A percentile compares a stretch with the other conserved stretches of the same genome.
These are phyloP conservation scores for Phthorimaea operculella DNA, from an alignment of 1,140 invertebrate genomes.

Conservation along the genomic window DNA sequence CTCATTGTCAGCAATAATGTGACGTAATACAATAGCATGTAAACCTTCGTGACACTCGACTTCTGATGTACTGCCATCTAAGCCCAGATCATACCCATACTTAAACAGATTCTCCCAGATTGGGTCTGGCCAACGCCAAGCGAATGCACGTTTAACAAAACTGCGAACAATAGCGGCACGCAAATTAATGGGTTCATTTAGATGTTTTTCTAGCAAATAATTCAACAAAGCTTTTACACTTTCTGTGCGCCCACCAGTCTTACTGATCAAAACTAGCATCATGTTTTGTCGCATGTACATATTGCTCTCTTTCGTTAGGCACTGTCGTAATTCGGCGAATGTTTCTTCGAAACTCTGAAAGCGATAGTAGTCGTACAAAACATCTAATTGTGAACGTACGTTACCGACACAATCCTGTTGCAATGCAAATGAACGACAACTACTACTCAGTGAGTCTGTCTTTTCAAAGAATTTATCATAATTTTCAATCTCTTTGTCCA, in stretches of 20 bases:
- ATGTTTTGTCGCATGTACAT: constrained; percentile 39
- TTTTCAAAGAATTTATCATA: background rate
- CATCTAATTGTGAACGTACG: background rate
- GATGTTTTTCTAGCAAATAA: constrained; percentile 25
- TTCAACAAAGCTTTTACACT: constrained; percentile 30
- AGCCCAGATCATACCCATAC: constrained; percentile 32
- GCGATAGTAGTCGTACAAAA: constrained; percentile 36
- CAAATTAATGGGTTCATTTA: constrained; percentile 36
- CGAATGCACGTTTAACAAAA: constrained; percentile 33
- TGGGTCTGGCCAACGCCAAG: constrained; percentile 32
- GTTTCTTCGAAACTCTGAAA: constrained; percentile 35
- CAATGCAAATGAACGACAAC: too few relatives aligned
- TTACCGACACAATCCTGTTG: too few relatives aligned
- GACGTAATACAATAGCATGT: too few relatives aligned
- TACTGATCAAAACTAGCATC: constrained; percentile 46
- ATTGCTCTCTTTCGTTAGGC: constrained; percentile 23
- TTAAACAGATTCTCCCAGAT: constrained; percentile 29
- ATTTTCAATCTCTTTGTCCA: background rate
- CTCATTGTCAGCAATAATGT: too few relatives aligned
- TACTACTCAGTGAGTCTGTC: too few relatives aligned
- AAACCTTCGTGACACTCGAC: too few relatives aligned
- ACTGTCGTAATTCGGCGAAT: constrained; percentile 32
- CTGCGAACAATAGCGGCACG: constrained; percentile 40
- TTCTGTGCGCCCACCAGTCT: constrained; percentile 30
- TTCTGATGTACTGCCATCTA: constrained; percentile 23